Percentiles rank a stretch among this genome's conserved stretches.
Conservation (phyloP, 1,140 invertebrate species). For the Palaemon carinicauda region DNA sequence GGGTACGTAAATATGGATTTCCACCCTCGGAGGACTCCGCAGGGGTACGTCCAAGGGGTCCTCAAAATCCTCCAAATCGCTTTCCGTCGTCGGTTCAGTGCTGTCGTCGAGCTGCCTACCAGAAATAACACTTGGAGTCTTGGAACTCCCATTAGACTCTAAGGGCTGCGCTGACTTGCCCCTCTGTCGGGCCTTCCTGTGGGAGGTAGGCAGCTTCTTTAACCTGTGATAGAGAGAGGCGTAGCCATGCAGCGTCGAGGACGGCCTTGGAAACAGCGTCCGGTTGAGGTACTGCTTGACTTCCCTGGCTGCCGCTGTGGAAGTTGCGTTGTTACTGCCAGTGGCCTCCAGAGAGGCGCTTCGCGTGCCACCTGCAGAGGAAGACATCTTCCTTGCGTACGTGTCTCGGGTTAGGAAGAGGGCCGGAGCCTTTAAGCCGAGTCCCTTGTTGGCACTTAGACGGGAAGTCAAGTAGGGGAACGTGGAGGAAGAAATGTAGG, state of each 20-base stretch:
- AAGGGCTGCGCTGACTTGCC: not conserved
- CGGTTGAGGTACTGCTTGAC: slow-evolving; percentile 43
- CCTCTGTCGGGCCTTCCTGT: slow-evolving; percentile 27
- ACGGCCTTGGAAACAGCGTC: slow-evolving; percentile 37
- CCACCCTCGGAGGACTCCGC: slow-evolving; percentile 22
- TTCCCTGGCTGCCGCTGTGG: slow-evolving; percentile 39
- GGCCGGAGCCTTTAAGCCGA: not conserved
- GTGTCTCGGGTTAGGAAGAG: not conserved
- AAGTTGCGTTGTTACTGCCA: not conserved
- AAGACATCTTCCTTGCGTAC: slow-evolving; percentile 14
- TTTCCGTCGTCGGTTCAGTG: not conserved
- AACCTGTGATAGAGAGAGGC: slow-evolving; percentile 43
- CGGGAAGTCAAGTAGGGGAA: not conserved
- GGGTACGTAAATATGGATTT: slow-evolving; percentile 44
- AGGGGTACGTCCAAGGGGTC: not conserved
- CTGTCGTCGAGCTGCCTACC: not conserved
- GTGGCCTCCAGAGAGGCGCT: not conserved
- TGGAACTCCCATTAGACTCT: not conserved
- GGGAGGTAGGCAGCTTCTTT: slow-evolving; percentile 28
- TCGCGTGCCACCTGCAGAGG: not conserved
- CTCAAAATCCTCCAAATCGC: not conserved
- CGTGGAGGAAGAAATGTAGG: too few species aligned
- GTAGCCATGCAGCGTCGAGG: slow-evolving; percentile 42
- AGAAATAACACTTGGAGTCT: not conserved
- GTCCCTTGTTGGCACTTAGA: not conserved